phyloP scores from a whole-genome alignment of 2,113 vertebrate species.

The Pampusana beccarii region DNA sequence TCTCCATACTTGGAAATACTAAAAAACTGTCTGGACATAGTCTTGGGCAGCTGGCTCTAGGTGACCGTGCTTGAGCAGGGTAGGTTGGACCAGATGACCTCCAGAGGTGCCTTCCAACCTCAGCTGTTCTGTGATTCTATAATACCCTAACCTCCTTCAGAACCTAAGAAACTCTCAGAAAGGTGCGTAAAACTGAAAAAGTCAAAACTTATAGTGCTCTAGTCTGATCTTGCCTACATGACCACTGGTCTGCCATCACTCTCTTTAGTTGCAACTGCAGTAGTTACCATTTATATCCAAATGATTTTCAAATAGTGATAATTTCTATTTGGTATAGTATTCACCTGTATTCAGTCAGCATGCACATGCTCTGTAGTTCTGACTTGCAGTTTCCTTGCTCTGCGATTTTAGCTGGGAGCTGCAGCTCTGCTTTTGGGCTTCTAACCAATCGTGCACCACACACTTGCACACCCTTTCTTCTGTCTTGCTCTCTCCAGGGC shows the following conservation, averaged over 20 bases:
- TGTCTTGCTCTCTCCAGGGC: background rate
- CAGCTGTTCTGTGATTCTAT: background rate
- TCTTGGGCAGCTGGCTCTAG: background rate
- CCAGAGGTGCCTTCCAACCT: background rate
- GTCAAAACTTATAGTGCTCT: background rate
- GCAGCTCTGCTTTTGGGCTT: background rate
- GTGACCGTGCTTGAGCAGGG: background rate
- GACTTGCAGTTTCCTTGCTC: background rate
- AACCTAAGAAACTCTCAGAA: background rate
- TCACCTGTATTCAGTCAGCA: background rate
- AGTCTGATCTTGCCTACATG: background rate
- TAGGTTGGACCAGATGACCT: background rate
- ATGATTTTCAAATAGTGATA: background rate
- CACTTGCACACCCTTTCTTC: background rate
- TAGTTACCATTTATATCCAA: background rate
- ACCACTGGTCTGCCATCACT: background rate
- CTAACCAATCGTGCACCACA: background rate
- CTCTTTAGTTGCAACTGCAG: background rate
- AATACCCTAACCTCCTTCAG: background rate
- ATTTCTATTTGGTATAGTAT: background rate
- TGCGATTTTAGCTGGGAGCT: accelerated
- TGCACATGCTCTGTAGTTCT: background rate
- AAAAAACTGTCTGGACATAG: accelerated
- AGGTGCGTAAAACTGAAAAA: background rate
- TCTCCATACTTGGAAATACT: background rate